phyloP scores from a whole-genome alignment of 2,888 invertebrate species.

The Eupithecia subumbrata region DNA sequence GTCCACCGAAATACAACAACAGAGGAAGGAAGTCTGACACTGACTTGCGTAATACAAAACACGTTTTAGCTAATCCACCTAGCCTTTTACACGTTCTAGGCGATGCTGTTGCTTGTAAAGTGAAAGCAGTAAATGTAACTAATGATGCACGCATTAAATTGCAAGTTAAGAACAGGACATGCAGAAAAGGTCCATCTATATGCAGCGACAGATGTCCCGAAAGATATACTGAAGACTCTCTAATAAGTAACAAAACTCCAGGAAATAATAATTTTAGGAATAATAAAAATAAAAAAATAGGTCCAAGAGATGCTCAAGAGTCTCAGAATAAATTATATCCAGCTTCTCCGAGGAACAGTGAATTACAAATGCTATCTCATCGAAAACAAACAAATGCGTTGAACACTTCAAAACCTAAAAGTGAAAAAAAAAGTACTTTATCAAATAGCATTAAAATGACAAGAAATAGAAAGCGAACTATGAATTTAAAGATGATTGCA shows the following conservation, averaged over 20 bases:
- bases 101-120: not conserved
- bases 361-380: not conserved
- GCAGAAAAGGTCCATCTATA: not conserved
- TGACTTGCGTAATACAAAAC: not conserved
- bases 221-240: not conserved
- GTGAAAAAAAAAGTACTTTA: not conserved
- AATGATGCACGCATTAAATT: not conserved
- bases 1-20: not conserved
- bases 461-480: not conserved
- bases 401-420: not conserved
- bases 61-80: not conserved
- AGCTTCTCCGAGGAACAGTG: not conserved
- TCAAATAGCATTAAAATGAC: not conserved
- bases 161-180: not conserved
- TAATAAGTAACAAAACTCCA: not conserved
- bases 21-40: conserved; percentile 2
- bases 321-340: not conserved
- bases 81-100: conserved; percentile 1
- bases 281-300: not conserved
- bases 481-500: not conserved
- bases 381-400: not conserved
- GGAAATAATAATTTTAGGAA: not conserved
- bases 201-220: not conserved
- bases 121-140: not conserved
- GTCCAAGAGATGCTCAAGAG: not conserved